Percentiles rank a stretch among this genome's conserved stretches.
phyloP scores from a whole-genome alignment of 1,140 invertebrate genomes.

The Drosophila lacertosa region DNA sequence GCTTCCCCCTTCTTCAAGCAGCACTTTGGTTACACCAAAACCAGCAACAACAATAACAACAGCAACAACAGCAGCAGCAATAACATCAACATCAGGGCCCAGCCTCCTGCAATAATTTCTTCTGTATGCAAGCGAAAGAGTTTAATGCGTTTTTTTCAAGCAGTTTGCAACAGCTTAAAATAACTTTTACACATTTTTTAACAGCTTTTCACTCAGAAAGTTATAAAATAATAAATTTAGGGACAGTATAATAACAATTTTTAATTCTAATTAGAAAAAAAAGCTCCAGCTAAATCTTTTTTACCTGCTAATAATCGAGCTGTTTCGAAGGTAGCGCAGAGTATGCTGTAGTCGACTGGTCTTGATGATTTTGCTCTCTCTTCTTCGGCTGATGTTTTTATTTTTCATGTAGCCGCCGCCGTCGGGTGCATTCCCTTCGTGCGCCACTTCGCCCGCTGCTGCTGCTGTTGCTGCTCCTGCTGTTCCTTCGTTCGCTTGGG shows the following conservation, averaged over 20 bases:
- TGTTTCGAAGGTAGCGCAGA: neutral
- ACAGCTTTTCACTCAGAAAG: no score
- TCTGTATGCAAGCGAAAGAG: neutral
- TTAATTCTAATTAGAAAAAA: no score
- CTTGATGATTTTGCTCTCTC: conserved; percentile 1
- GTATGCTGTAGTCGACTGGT: conserved; percentile 13
- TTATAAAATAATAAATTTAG: no score
- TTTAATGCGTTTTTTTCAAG: neutral
- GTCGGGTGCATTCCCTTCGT: conserved; percentile 50
- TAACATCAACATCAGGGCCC: conserved; percentile 21
- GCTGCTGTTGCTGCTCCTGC: conserved; percentile 17
- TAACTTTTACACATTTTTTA: no score
- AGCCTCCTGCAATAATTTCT: conserved; percentile 55
- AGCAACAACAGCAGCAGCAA: conserved; percentile 30
- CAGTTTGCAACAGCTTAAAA: neutral
- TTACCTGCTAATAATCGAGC: no score
- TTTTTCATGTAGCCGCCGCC: conserved; percentile 66
- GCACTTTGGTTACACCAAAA: conserved; percentile 40
- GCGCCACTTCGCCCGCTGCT: conserved; percentile 18
- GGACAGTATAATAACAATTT: no score
- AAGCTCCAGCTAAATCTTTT: no score
- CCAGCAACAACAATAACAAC: conserved; percentile 11
- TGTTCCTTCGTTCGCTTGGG: conserved; percentile 30
- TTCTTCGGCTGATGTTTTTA: conserved; percentile 52
- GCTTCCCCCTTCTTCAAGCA: conserved; percentile 7